Evolutionary conservation across 2,113 vertebrate genomes (phyloP).

Genomic region (Onychostoma macrolepis): DNA sequence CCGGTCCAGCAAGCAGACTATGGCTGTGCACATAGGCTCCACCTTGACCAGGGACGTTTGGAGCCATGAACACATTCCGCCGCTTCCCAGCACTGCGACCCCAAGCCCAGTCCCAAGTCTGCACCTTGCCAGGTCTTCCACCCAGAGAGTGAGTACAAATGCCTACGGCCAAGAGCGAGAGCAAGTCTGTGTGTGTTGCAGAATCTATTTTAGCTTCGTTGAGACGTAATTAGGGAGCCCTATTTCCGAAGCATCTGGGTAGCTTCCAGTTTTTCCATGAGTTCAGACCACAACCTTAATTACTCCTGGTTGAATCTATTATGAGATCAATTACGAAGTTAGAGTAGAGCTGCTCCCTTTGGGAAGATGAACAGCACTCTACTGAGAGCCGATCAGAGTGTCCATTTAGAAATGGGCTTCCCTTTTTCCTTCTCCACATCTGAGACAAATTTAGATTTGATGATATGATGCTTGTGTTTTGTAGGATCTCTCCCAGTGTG

Average conservation of each 20-base stretch:
- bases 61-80: constrained; percentile 82
- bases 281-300: constrained; percentile 40
- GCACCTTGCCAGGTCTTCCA: constrained; percentile 73
- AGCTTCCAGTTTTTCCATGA: constrained; percentile 24
- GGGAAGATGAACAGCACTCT: constrained; percentile 21
- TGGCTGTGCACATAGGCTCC: constrained; percentile 74
- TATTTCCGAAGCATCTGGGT: constrained; percentile 18
- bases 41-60: constrained; percentile 83
- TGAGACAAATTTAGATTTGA: constrained; percentile 1
- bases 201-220: constrained; percentile 11
- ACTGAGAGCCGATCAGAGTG: constrained; percentile 16
- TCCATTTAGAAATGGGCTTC: constrained; percentile 29
- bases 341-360: constrained; percentile 13
- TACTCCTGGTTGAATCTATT: constrained; percentile 42
- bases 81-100: constrained; percentile 85
- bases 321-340: constrained; percentile 37
- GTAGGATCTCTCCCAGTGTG: constrained; percentile 94
- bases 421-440: neutral
- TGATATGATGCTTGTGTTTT: constrained; percentile 28
- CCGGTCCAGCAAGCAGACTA: constrained; percentile 84
- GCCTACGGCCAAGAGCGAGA: constrained; percentile 12
- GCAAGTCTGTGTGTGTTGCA: constrained; percentile 35
- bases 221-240: constrained; percentile 14
- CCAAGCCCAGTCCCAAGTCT: constrained; percentile 71
- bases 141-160: constrained; percentile 72